Evolutionary conservation across 2,113 vertebrate species (phyloP), one percentile per base, ranked within the genome.

Genomic region (Microtus ochrogaster): DNA sequence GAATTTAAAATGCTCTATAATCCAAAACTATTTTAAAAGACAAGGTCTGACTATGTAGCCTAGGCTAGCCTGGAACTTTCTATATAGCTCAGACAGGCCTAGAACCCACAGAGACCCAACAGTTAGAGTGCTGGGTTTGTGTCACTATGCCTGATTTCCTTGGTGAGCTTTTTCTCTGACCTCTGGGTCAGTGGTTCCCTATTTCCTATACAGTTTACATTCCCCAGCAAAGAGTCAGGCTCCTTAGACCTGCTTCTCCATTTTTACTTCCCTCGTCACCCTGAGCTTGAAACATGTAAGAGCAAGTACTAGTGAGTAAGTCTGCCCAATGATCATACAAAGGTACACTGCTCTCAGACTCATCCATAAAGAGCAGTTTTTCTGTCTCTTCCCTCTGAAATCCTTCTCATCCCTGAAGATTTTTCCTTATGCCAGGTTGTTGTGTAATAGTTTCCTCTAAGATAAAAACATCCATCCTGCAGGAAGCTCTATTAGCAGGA

Each of bases 301-400:
- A 13, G 30, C 0, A 47, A 47, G 47, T 1, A n/a, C 0, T 49
- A 47, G 13, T 33, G 16, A 91, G 52, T 26, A 41, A 74, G 70
- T 7, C 5, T 39, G 7, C 36, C 55, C 0, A 0, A 24, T 11
- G 0, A 9, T 58, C 70, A 63, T 39, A 39, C 3, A 30, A 41
- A 5, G 14, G 7, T 6, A 1, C 61, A 52, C 11, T 14, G 83
- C 28, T 81, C 74, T 76, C 52, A 55, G 26, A 73, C 26, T 3
- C 22, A 44, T 61, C 36, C 22, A 39, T 58, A 78, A 89, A 44
- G 24, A 44, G 44, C 0, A 24, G 47, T 65, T 88, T 90, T 13
- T 76, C 55, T 63, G 26, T 22, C 21, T 61, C 24, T 81, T 33
- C 26, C 39, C 58, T 33, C 30, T 33, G 47, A 92, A 81, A 73